Evolutionary conservation across 2,888 invertebrate genomes (phyloP).

Genomic region (Brachylomia viminalis): DNA sequence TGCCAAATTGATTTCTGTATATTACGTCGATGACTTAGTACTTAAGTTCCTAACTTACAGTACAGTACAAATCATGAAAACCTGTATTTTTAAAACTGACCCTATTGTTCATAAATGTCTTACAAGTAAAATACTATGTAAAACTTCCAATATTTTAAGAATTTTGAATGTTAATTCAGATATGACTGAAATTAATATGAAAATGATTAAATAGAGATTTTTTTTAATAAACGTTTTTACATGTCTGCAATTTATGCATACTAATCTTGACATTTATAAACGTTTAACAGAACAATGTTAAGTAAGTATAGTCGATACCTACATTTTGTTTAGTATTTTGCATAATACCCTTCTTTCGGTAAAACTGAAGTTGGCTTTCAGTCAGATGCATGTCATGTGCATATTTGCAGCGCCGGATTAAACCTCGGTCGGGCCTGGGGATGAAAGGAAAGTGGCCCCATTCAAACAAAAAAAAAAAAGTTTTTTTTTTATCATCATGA

Average conservation of each 20-base stretch:
- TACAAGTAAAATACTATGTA: constrained; percentile 2
- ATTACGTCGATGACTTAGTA: constrained; percentile 15
- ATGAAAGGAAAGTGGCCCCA: no score
- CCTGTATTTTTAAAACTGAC: constrained; percentile 11
- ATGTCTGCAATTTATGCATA: not conserved
- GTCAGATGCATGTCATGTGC: not conserved
- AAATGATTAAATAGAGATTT: constrained; percentile 11
- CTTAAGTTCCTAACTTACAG: constrained; percentile 31
- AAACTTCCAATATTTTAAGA: constrained; percentile 31
- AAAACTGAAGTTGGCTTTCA: not conserved
- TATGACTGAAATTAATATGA: constrained; percentile 13
- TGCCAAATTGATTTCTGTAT: constrained; percentile 45
- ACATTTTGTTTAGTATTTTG: constrained; percentile 4
- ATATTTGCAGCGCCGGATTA: no score
- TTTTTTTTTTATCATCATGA: no score
- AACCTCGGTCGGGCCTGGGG: no score
- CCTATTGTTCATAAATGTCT: constrained; percentile 2
- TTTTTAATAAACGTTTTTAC: constrained; percentile 17
- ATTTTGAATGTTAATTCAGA: constrained; percentile 29
- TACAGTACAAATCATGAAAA: constrained; percentile 44
- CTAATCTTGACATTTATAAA: constrained; percentile 1
- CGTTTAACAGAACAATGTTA: constrained; percentile 1
- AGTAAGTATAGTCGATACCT: not conserved
- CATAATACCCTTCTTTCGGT: constrained; percentile 2
- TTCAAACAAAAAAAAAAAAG: no score